Evolutionary conservation across 2,113 vertebrate species (phyloP).

Genomic region (Melanerpes aurifrons): DNA sequence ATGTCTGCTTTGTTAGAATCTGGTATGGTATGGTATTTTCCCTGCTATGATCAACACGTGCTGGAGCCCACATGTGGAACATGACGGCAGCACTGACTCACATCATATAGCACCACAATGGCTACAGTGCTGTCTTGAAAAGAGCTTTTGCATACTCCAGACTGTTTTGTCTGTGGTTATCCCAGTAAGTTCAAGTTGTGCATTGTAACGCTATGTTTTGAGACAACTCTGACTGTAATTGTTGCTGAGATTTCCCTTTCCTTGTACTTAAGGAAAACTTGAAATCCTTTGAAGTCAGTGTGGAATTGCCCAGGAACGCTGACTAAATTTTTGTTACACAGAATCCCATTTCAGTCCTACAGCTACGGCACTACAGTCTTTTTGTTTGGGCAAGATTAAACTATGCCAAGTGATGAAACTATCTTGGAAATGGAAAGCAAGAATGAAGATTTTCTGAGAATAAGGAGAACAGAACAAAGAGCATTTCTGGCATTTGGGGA

Average conservation of each 20-base stretch:
- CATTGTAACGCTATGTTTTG: not conserved
- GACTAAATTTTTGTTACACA: not conserved
- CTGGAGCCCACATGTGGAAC: rapidly evolving
- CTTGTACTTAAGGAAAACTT: not conserved
- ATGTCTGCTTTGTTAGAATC: not conserved
- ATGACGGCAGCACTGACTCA: not conserved
- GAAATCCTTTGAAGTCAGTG: not conserved
- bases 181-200: not conserved
- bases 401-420: not conserved
- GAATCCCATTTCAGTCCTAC: not conserved
- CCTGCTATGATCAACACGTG: not conserved
- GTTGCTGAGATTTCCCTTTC: not conserved
- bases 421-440: not conserved
- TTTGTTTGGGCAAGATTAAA: not conserved
- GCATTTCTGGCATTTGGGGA: not conserved
- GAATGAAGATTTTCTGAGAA: not conserved
- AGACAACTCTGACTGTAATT: not conserved
- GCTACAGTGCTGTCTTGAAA: not conserved
- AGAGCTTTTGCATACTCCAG: not conserved
- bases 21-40: not conserved
- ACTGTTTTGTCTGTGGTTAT: not conserved
- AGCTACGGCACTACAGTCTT: not conserved
- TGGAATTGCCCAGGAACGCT: not conserved
- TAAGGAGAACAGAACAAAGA: not conserved
- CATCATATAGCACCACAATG: rapidly evolving